Conservation (phyloP, 2,797 vertebrate genomes). For the Nasua narica region DNA sequence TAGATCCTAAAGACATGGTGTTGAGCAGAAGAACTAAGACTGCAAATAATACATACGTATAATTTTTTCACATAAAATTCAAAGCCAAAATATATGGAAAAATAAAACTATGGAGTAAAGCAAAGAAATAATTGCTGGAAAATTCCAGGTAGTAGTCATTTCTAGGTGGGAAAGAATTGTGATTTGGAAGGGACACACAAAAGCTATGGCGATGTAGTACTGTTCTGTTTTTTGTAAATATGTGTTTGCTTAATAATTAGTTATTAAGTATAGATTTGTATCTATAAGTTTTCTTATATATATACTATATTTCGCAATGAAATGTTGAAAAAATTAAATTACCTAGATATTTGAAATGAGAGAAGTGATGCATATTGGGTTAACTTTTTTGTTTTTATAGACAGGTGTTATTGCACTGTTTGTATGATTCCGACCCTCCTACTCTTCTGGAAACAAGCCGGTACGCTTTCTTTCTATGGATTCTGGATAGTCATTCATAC, state of each 20-base stretch:
- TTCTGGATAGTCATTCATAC: neutral
- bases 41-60: neutral
- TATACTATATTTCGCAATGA: neutral
- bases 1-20: neutral
- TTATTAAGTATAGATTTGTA: neutral
- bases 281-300: neutral
- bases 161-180: neutral
- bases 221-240: neutral
- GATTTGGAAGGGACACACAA: neutral
- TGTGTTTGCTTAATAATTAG: neutral
- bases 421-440: constrained; percentile 94
- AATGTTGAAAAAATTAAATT: neutral
- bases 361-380: neutral
- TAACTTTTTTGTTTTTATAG: constrained; percentile 80
- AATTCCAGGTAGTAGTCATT: neutral
- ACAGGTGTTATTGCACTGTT: constrained; percentile 90
- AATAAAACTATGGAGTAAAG: neutral
- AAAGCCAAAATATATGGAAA: neutral
- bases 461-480: constrained; percentile 78
- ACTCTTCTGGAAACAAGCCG: constrained; percentile 96
- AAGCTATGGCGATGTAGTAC: neutral
- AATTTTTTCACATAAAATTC: neutral
- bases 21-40: neutral
- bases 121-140: neutral
- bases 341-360: neutral